Percentiles rank a stretch among this genome's conserved stretches.
phyloP scores from a whole-genome alignment of 2,113 vertebrate genomes.

The Oophaga pumilio region DNA sequence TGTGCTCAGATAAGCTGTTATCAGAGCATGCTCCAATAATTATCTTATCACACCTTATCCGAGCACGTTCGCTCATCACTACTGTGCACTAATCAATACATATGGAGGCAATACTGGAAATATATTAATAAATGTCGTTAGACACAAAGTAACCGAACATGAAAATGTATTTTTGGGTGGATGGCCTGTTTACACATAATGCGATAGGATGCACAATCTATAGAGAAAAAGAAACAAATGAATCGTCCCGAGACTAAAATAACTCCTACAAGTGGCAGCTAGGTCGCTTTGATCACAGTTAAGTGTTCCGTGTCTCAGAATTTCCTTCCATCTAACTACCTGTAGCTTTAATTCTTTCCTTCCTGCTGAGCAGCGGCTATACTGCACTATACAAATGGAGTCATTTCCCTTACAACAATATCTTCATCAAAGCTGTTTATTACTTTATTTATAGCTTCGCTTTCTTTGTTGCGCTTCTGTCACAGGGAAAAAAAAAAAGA shows the following conservation, averaged over 20 bases:
- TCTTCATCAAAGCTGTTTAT: constrained; percentile 6
- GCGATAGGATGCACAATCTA: background rate
- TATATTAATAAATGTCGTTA: background rate
- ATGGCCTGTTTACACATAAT: background rate
- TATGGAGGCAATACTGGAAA: background rate
- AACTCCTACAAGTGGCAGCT: background rate
- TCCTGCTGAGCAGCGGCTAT: background rate
- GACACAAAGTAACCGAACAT: background rate
- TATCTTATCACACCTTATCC: too few relatives aligned
- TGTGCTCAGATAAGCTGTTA: too few relatives aligned
- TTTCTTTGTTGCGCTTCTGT: background rate
- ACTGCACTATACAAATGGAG: background rate
- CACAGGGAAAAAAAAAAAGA: background rate
- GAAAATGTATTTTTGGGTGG: background rate
- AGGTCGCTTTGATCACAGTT: background rate
- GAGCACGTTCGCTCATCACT: too few relatives aligned
- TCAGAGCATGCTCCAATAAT: too few relatives aligned
- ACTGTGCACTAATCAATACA: too few relatives aligned
- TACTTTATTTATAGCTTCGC: background rate
- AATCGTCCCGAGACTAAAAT: background rate
- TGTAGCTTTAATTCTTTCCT: constrained; percentile 19
- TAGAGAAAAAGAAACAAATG: background rate
- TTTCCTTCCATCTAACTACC: constrained; percentile 22
- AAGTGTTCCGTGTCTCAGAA: background rate
- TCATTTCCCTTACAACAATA: constrained; percentile 6